Conservation (phyloP, 2,888 invertebrate species). For the Vannuccia rotundouncinata region DNA sequence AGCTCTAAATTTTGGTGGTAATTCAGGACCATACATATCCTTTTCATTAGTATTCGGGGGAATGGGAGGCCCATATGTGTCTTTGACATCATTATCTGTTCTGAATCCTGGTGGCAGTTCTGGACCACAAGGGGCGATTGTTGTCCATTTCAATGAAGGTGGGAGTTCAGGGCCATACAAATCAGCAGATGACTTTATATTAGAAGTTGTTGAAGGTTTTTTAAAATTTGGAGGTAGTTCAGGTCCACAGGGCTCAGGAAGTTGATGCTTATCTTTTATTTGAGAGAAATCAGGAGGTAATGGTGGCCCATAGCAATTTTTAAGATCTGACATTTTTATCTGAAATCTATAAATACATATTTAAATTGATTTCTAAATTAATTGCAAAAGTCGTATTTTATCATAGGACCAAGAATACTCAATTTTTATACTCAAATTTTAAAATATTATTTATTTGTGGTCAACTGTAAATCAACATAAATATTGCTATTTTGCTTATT, state of each 20-base stretch:
- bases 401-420: too few species aligned
- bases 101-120: not conserved
- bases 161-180: constrained; percentile 11
- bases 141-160: not conserved
- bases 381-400: too few species aligned
- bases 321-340: not conserved
- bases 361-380: too few species aligned
- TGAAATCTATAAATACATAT: too few species aligned
- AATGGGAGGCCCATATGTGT: not conserved
- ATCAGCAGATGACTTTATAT: not conserved
- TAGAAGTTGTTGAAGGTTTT: not conserved
- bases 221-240: constrained; percentile 10
- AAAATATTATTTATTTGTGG: too few species aligned
- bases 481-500: too few species aligned
- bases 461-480: too few species aligned
- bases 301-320: not conserved
- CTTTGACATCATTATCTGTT: not conserved
- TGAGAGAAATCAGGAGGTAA: not conserved
- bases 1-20: not conserved
- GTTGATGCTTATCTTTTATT: not conserved
- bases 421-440: too few species aligned
- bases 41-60: not conserved
- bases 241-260: not conserved
- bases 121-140: not conserved
- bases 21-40: not conserved